Evolutionary conservation across 1,140 invertebrate genomes (phyloP), one percentile per base, ranked within the genome.

Genomic region (Plutomurus gul): DNA sequence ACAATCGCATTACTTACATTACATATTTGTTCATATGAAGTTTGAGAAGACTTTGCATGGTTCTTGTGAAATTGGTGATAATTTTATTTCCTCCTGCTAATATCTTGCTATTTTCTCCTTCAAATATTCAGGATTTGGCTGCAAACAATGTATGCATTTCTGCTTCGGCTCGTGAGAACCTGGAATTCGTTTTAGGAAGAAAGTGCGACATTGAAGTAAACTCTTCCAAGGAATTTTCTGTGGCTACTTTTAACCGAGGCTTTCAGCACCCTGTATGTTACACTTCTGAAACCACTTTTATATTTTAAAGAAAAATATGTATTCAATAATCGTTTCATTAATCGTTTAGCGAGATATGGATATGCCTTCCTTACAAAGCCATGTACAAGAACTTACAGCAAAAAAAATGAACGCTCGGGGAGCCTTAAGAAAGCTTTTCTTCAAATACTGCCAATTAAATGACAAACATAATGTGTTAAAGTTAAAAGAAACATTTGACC

Each of bases 401-500:
- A 80, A 80, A 47, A 60, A 49, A 7, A 56, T 80, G 65, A 80
- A 80, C 25, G 16, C 27, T 6, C 33, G 75, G 56, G 79, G 79
- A 11, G 33, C 27, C 8, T 8, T 30, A 4, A 27, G 79, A 22
- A 71, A 73, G 16, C 18, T 80, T 10, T 80, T 80, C 73, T 36
- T 80, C 0, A 80, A 80, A 56, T 80, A 80, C 43, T 80, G 79
- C 18, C 65, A 75, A 76, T 16, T 10, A 16, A 60, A 60, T 13
- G 79, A 80, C 25, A 25, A 76, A 39, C 6, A 10, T 16, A 80
- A 73, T 33, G 79, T 46, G 20, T 11, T 76, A 25, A 36, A 71
- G 73, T 13, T 65, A 2, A 76, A 76, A 56, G 46, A 30, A n/a
- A 47, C 20, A 11, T 80, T 80, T 40, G 79, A 80, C 30, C 6